These are phyloP conservation scores for Amyelois transitella DNA, from an alignment of 1,140 invertebrate species.

Conservation along the genomic window DNA sequence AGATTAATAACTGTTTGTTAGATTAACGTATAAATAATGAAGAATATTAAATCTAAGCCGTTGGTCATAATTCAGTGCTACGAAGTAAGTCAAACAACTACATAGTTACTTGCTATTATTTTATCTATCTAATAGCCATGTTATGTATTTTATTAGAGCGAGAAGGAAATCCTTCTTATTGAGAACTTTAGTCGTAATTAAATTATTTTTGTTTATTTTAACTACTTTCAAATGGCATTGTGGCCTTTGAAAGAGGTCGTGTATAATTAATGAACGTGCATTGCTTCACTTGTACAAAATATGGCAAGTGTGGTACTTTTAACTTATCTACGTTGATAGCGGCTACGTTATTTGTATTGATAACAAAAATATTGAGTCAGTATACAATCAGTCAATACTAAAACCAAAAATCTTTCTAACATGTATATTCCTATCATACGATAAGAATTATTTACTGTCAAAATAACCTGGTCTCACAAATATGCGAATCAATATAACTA, in stretches of 20 bases:
- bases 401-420: too few species aligned
- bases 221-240: not conserved
- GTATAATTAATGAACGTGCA: not conserved
- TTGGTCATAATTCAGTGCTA: slow-evolving; percentile 74
- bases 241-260: not conserved
- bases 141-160: slow-evolving; percentile 28
- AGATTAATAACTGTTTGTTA: not conserved
- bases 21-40: slow-evolving; percentile 31
- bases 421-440: too few species aligned
- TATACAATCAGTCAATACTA: not conserved
- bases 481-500: too few species aligned
- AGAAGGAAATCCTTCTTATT: slow-evolving; percentile 8
- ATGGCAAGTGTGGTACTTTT: not conserved
- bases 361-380: not conserved
- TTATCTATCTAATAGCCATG: slow-evolving; percentile 9
- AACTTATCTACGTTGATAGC: not conserved
- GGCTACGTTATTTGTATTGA: not conserved
- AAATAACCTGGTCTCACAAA: too few species aligned
- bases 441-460: too few species aligned
- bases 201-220: not conserved
- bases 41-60: slow-evolving; percentile 60
- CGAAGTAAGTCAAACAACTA: slow-evolving; percentile 64
- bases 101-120: too few species aligned
- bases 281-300: not conserved
- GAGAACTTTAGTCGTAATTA: not conserved